Conservation (phyloP, 1,140 invertebrate genomes). For the Venustaconcha ellipsiformis region DNA sequence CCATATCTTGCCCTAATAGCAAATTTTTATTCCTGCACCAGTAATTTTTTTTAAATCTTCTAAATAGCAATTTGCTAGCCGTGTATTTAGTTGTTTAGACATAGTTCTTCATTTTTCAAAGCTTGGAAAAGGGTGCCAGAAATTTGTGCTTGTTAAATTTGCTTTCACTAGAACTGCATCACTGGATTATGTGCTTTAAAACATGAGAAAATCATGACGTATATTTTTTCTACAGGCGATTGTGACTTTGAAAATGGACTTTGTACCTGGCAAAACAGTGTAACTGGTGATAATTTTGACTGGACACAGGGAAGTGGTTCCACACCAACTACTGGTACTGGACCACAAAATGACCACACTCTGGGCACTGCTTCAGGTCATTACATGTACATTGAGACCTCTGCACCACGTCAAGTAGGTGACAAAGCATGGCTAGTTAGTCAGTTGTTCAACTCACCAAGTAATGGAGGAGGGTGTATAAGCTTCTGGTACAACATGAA, state of each 20-base stretch:
- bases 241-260: slow-evolving; percentile 56
- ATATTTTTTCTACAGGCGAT: slow-evolving; percentile 23
- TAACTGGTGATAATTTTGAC: slow-evolving; percentile 53
- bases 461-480: slow-evolving; percentile 48
- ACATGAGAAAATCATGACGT: neutral
- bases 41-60: too few relatives aligned
- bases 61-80: too few relatives aligned
- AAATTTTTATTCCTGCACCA: too few relatives aligned
- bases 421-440: slow-evolving; percentile 57
- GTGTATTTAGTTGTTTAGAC: too few relatives aligned
- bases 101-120: too few relatives aligned
- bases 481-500: slow-evolving; percentile 68
- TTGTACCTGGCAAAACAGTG: slow-evolving; percentile 57
- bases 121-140: neutral
- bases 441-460: slow-evolving; percentile 38
- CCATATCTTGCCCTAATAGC: too few relatives aligned
- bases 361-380: slow-evolving; percentile 41
- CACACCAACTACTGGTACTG: slow-evolving; percentile 45
- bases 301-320: slow-evolving; percentile 53
- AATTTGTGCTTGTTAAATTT: neutral
- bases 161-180: neutral
- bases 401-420: slow-evolving; percentile 41
- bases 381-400: slow-evolving; percentile 66
- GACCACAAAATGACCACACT: slow-evolving; percentile 53
- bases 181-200: neutral